phyloP scores from a whole-genome alignment of 2,113 vertebrate species.

The Vicugna pacos region DNA sequence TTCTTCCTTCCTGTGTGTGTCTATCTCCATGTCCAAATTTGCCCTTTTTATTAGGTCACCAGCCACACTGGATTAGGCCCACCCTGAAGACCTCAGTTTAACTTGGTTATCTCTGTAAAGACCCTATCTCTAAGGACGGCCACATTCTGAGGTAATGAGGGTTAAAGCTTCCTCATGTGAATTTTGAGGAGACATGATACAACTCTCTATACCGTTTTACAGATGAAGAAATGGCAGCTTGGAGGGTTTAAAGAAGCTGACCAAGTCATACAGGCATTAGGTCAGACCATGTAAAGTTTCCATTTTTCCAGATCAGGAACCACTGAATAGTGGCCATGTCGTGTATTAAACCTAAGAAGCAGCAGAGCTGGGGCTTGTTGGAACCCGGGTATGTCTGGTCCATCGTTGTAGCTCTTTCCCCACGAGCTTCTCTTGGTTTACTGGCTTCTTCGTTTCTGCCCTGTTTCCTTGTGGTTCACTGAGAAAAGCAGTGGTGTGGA shows the following conservation, averaged over 20 bases:
- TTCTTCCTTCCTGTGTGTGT: neutral
- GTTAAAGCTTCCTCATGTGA: neutral
- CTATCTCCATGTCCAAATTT: neutral
- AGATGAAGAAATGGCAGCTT: neutral
- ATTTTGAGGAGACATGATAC: neutral
- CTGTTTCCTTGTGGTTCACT: neutral
- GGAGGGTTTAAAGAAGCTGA: neutral
- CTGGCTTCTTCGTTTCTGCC: neutral
- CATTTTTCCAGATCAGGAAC: neutral
- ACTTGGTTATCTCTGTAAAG: neutral
- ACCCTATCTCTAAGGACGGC: neutral
- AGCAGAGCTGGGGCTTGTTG: neutral
- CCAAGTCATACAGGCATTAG: neutral
- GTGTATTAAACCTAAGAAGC: neutral
- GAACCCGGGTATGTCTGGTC: neutral
- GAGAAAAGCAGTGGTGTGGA: neutral
- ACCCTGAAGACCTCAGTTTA: neutral
- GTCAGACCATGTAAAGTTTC: neutral
- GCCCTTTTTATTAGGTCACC: neutral
- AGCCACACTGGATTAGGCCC: neutral
- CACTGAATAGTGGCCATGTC: neutral
- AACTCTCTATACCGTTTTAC: neutral
- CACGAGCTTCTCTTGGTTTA: neutral
- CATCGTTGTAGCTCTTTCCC: neutral
- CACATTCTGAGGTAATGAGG: neutral